Evolutionary conservation across 2,113 vertebrate species (phyloP), one percentile per base, ranked within the genome.

Genomic region (Sitta europaea): DNA sequence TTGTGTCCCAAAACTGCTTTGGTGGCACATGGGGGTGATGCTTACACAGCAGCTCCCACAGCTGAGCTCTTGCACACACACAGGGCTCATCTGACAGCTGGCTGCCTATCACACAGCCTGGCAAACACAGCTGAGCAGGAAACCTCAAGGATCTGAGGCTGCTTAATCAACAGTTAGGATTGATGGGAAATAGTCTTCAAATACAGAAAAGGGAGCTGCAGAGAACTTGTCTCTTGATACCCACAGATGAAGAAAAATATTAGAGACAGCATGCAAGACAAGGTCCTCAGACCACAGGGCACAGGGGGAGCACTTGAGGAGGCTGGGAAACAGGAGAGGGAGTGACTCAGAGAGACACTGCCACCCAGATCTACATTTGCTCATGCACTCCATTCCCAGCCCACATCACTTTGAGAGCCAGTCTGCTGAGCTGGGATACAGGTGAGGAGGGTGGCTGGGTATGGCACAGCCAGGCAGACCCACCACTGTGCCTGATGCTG

Each of bases 71-170:
- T 20, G 5, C 25, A 79, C 66, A 47, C 42, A 57, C 33, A 35
- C 38, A 70, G 67, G 38, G 59, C 68, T 83, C 86, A 71, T 73
- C 86, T 86, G 75, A 5, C 79, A 88, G 79, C 79, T 92, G 75
- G 48, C 58, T 50, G 24, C 28, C 40, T 53, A 3, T 53, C 75
- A n/a, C 38, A 57, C 5, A 80, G 71, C 45, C 72, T 73, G 47
- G 50, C 33, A 94, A 90, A 88, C 5, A 33, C 90, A 95, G 86
- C 71, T 90, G 82, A 90, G 63, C 58, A 90, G 86, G 78, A 93
- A 92, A 58, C 75, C 25, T 93, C 72, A 50, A 90, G 72, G 31
- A 66, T 35, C 68, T 70, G 38, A 95, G 54, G 27, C 78, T 93
- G 54, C 78, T 92, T 86, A 86, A 86, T 82, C 40, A 83, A 73